A percentile compares a stretch with the other conserved stretches of the same genome.
Conservation (phyloP, 2,113 vertebrate genomes). For the Neolamprologus cancellatus region DNA sequence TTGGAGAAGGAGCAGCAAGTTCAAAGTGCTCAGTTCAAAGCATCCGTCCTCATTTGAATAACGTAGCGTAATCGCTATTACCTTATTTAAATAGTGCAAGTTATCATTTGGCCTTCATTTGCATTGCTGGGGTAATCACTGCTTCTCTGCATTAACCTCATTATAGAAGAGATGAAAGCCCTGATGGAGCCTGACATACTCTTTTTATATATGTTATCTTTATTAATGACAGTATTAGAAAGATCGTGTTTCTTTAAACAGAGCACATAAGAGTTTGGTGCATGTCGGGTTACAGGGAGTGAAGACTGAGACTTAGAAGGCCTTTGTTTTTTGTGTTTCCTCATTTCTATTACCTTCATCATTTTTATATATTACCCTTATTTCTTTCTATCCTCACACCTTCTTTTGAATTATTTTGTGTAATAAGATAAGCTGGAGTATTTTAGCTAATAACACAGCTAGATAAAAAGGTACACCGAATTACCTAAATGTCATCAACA, state of each 20-base stretch:
- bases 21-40: constrained; percentile 61
- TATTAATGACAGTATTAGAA: constrained; percentile 62
- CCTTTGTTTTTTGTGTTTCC: neutral
- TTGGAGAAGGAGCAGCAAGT: constrained; percentile 44
- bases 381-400: neutral
- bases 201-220: constrained; percentile 64
- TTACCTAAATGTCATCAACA: neutral
- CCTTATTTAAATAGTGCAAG: constrained; percentile 72
- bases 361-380: neutral
- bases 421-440: neutral
- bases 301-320: neutral
- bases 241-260: constrained; percentile 55
- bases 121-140: constrained; percentile 62
- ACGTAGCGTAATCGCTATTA: constrained; percentile 65
- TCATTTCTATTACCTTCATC: neutral
- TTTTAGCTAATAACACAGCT: neutral
- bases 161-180: constrained; percentile 64
- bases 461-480: neutral
- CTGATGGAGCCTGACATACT: constrained; percentile 61
- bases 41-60: constrained; percentile 62
- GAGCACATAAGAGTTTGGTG: constrained; percentile 37
- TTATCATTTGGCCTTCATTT: constrained; percentile 70
- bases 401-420: neutral
- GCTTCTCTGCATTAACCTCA: constrained; percentile 67
- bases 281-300: neutral